A percentile compares a stretch with the other conserved stretches of the same genome.
Evolutionary conservation across 2,888 invertebrate genomes (phyloP).

Genomic region (Gerris lacustris): DNA sequence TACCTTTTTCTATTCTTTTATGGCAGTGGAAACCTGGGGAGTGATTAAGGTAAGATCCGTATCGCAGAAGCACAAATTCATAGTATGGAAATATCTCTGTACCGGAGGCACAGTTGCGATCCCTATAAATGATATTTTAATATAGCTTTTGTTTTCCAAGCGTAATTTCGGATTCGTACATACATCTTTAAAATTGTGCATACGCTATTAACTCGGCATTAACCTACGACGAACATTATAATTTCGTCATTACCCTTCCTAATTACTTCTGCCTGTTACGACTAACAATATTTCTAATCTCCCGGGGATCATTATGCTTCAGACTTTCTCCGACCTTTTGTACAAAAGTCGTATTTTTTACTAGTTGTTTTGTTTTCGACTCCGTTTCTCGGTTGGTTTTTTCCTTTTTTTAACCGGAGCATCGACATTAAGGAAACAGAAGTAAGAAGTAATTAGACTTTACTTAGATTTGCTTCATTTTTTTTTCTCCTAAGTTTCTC

Average conservation of each 20-base stretch:
- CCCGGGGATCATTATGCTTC: not conserved
- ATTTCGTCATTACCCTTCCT: not conserved
- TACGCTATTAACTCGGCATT: not conserved
- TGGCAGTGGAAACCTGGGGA: not conserved
- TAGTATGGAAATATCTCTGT: not conserved
- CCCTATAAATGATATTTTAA: slow-evolving; percentile 5
- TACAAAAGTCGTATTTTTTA: too few species aligned
- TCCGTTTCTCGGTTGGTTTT: too few species aligned
- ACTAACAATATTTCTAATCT: not conserved
- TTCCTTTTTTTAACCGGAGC: too few species aligned
- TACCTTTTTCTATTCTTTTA: too few species aligned
- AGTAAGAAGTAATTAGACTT: too few species aligned
- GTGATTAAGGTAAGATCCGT: slow-evolving; percentile 3
- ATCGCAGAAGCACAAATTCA: not conserved
- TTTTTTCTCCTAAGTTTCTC: too few species aligned
- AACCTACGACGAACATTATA: not conserved
- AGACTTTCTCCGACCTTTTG: too few species aligned
- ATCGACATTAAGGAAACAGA: too few species aligned
- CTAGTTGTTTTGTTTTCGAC: too few species aligned
- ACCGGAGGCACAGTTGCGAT: not conserved
- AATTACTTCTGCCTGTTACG: not conserved
- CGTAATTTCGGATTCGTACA: not conserved
- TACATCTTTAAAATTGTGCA: not conserved
- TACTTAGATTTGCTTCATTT: too few species aligned
- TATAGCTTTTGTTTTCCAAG: not conserved